Conservation (phyloP, 2,113 vertebrate genomes). For the Crocuta crocuta region DNA sequence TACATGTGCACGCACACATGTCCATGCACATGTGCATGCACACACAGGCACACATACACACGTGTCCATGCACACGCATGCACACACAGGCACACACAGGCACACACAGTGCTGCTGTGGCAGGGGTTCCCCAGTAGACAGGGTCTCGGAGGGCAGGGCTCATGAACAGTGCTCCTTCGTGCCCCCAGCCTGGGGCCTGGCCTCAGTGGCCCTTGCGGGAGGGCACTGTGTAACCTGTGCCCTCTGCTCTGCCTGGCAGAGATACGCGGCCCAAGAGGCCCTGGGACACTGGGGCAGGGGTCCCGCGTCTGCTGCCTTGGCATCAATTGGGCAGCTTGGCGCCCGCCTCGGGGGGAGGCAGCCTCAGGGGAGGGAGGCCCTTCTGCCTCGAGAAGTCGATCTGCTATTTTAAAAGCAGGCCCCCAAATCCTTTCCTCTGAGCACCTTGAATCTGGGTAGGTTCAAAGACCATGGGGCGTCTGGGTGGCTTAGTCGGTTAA, state of each 20-base stretch:
- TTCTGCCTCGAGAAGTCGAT: no score
- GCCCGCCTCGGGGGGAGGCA: no score
- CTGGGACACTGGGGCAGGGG: background rate
- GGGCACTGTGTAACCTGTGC: background rate
- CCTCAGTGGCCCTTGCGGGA: background rate
- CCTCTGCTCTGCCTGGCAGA: background rate
- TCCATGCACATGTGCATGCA: background rate
- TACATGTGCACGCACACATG: background rate
- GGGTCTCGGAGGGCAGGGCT: background rate
- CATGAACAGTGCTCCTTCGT: background rate
- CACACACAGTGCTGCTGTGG: background rate
- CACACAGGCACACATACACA: rapidly evolving
- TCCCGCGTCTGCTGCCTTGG: background rate
- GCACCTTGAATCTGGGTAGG: background rate
- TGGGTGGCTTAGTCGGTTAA: no score
- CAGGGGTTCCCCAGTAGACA: no score
- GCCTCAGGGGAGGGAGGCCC: background rate
- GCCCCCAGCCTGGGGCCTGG: background rate
- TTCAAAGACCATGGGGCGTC: background rate
- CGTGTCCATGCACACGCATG: background rate
- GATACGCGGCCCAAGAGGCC: rapidly evolving
- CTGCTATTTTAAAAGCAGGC: rapidly evolving
- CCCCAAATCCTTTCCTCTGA: background rate
- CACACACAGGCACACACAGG: background rate
- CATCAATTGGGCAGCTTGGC: rapidly evolving